Conservation (phyloP, 2,888 invertebrate species). For the Trachelus stipa region DNA sequence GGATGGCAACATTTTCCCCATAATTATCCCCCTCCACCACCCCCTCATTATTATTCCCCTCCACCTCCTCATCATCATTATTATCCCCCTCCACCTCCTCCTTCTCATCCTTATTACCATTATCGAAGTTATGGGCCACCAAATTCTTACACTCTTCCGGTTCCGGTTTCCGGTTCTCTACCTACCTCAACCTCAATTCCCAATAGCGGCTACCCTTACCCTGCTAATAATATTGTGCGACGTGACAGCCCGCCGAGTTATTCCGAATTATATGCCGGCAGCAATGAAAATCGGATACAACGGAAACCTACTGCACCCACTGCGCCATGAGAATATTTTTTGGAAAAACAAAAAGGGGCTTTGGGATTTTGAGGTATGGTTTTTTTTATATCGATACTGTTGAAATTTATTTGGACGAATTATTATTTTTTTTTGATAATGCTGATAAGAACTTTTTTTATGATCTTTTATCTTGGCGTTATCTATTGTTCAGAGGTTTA, state of each 20-base stretch:
- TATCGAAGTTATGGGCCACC: neutral
- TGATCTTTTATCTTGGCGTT: too few relatives aligned
- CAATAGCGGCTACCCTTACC: neutral
- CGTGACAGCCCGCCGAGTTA: neutral
- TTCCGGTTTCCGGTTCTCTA: neutral
- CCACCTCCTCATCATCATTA: conserved; percentile 2
- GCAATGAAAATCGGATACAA: conserved; percentile 15
- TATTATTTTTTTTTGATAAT: too few relatives aligned
- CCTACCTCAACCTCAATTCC: neutral
- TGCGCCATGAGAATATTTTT: neutral
- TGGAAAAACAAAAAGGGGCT: too few relatives aligned
- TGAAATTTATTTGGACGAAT: too few relatives aligned
- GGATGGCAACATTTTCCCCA: neutral
- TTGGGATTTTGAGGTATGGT: too few relatives aligned
- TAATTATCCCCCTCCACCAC: conserved; percentile 6
- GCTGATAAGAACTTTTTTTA: too few relatives aligned
- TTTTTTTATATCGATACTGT: too few relatives aligned
- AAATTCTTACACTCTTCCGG: conserved; percentile 1
- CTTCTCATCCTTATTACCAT: conserved; percentile 1
- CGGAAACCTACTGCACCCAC: conserved; percentile 6
- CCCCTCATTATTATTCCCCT: neutral
- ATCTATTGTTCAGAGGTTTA: too few relatives aligned
- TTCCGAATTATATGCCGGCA: neutral
- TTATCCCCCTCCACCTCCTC: neutral
- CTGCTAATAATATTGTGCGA: neutral